phyloP scores from a whole-genome alignment of 2,113 vertebrate species.

The Porphyrio hochstetteri region DNA sequence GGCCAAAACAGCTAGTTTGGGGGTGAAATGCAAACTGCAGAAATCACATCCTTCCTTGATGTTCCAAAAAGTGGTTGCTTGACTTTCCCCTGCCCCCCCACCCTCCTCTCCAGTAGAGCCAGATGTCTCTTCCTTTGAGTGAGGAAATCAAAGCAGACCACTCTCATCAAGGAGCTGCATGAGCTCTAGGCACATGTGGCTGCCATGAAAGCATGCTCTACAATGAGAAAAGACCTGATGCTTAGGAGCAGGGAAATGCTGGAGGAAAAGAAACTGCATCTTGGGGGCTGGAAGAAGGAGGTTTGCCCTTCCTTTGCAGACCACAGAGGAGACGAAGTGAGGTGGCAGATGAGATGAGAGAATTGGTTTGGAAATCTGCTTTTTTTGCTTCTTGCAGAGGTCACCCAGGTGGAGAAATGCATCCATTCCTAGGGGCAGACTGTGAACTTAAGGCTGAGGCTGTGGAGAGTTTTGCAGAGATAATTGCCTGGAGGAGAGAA shows the following conservation, averaged over 20 bases:
- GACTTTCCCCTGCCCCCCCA: neutral
- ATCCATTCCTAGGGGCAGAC: neutral
- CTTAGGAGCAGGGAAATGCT: neutral
- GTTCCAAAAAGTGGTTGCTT: neutral
- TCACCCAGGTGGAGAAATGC: conserved; percentile 7
- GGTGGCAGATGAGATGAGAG: conserved; percentile 22
- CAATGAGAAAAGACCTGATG: neutral
- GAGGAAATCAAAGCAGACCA: neutral
- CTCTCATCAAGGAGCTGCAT: neutral
- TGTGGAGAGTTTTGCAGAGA: neutral
- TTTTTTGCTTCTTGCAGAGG: conserved; percentile 32
- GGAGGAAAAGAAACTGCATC: neutral
- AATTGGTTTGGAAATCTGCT: conserved; percentile 33
- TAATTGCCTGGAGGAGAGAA: neutral
- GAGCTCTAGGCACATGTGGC: neutral
- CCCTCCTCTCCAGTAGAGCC: too few species aligned
- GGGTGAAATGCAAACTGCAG: neutral
- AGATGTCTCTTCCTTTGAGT: neutral
- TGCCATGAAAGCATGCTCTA: neutral
- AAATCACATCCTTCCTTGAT: neutral
- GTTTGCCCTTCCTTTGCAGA: neutral
- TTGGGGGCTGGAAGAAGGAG: neutral
- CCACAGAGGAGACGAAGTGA: neutral
- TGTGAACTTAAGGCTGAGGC: conserved; percentile 10
- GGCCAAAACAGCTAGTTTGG: neutral